A percentile compares a stretch with the other conserved stretches of the same genome.
These are phyloP conservation scores for Mycetomoellerius zeteki DNA, from an alignment of 1,140 invertebrate species.

Conservation along the genomic window DNA sequence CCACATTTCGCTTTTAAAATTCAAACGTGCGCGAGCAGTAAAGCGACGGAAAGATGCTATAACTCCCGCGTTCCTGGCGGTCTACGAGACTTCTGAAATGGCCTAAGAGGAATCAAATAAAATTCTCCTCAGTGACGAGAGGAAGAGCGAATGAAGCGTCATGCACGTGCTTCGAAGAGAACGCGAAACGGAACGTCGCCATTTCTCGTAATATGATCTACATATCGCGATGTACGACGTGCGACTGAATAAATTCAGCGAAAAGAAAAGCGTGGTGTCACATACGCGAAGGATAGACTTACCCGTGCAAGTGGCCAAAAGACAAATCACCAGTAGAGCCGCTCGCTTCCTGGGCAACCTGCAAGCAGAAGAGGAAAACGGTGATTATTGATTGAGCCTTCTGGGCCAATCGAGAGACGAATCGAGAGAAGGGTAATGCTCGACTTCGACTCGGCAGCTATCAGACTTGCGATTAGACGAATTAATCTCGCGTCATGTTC, in stretches of 20 bases:
- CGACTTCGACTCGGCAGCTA: slow-evolving; percentile 26
- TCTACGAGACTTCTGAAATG: slow-evolving; percentile 6
- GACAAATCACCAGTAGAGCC: slow-evolving; percentile 75
- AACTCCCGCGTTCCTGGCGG: not conserved
- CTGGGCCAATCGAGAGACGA: slow-evolving; percentile 26
- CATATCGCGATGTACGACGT: not conserved
- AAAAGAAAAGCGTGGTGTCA: not conserved
- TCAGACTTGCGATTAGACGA: slow-evolving; percentile 42
- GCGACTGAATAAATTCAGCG: slow-evolving; percentile 41
- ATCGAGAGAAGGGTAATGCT: slow-evolving; percentile 49
- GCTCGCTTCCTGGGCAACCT: slow-evolving; percentile 76
- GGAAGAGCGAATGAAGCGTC: not conserved
- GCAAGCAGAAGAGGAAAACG: slow-evolving; percentile 70
- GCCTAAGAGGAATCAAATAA: slow-evolving; percentile 51
- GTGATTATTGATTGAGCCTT: slow-evolving; percentile 71
- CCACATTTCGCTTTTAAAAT: slow-evolving; percentile 22
- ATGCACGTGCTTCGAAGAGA: not conserved
- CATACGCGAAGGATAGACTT: slow-evolving; percentile 68
- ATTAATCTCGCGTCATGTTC: slow-evolving; percentile 40
- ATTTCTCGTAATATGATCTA: not conserved
- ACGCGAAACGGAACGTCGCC: slow-evolving; percentile 3
- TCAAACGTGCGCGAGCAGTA: slow-evolving; percentile 8
- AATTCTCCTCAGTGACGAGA: slow-evolving; percentile 43
- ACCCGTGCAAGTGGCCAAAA: slow-evolving; percentile 80
- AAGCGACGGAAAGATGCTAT: slow-evolving; percentile 5